Base-by-base conservation (phyloP, 2,797 vertebrate species). In the Enteromius radiatus region DNA sequence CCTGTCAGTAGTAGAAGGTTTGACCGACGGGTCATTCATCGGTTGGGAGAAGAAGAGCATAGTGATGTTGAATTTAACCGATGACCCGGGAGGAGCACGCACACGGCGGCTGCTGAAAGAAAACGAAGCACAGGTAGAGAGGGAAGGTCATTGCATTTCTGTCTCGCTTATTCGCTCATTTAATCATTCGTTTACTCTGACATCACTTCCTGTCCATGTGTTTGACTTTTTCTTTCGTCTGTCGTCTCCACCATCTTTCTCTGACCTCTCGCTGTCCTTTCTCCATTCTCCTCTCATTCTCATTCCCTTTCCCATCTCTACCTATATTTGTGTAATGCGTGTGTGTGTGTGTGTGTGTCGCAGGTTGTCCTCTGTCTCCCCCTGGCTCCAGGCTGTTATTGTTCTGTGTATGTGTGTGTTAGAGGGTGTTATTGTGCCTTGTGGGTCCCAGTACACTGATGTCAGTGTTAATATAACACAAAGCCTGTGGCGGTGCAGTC, bases 21-120 rank as follows among this genome's bases (percentile, higher is more conserved):
- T 99, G 90, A 98, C 97, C 0, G 97, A 98, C 82, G 96, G 96
- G 89, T 98, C 97, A 43, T 95, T 98, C 92, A 97, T 99, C 74
- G 97, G 97, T 87, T 99, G 97, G 97, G 97, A 98, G 91, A 97
- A 96, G 92, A 97, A 96, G 26, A 97, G 96, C n/a, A 94, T 97
- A 68, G 95, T 98, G 83, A 96, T 96, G 82, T 95, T 99, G 85
- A 96, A 97, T 89, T 92, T 97, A 77, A 96, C 95, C 0, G 95
- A 97, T 26, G 97, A 97, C 87, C 96, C 96, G 0, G 95, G 93
- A 23, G 95, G 95, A 84, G 91, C 94, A 0, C 96, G 96, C 84
- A 91, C 97, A 14, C 93, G 95, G 9, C 94, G 96, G 26, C 95
- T 96, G 90, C 94, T 98, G 87, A 97, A 96, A 86, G 97, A 98